Evolutionary conservation across 1,140 invertebrate genomes (phyloP).

Genomic region (Bombus picipes): DNA sequence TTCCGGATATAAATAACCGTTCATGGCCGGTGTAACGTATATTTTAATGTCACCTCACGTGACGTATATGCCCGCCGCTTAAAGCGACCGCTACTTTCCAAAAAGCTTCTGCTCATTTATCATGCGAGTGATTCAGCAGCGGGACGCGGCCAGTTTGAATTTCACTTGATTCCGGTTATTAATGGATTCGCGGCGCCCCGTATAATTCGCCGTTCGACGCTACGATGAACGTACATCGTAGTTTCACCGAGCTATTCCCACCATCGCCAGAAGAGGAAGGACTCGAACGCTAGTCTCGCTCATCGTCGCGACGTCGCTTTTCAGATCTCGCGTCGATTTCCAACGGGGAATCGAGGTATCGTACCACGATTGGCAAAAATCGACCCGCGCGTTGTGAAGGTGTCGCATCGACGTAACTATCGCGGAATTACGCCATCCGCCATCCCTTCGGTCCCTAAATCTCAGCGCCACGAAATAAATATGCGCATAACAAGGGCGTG

Average conservation of each 20-base stretch:
- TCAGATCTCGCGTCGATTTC: no score
- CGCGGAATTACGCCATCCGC: neutral
- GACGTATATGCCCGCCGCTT: constrained; percentile 23
- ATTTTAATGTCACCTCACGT: constrained; percentile 35
- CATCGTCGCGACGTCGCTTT: neutral
- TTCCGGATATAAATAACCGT: constrained; percentile 36
- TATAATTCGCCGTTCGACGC: constrained; percentile 14
- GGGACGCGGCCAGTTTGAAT: constrained; percentile 22
- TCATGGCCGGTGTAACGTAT: constrained; percentile 1
- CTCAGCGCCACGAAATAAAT: constrained; percentile 39
- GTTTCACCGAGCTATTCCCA: neutral
- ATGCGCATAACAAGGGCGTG: constrained; percentile 34
- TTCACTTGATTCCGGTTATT: constrained; percentile 51
- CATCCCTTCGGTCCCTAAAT: neutral
- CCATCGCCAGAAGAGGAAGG: neutral
- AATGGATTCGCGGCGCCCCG: constrained; percentile 22
- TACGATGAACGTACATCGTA: neutral
- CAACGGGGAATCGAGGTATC: no score
- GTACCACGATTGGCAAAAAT: no score
- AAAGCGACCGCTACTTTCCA: constrained; percentile 30
- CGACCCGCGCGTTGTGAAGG: neutral
- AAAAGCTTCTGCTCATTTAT: constrained; percentile 49
- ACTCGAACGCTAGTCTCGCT: neutral
- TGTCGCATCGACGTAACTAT: neutral
- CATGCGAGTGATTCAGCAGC: constrained; percentile 48